A percentile compares a stretch with the other conserved stretches of the same genome.
phyloP scores from a whole-genome alignment of 2,888 invertebrate genomes.

The Hanleya hanleyi region DNA sequence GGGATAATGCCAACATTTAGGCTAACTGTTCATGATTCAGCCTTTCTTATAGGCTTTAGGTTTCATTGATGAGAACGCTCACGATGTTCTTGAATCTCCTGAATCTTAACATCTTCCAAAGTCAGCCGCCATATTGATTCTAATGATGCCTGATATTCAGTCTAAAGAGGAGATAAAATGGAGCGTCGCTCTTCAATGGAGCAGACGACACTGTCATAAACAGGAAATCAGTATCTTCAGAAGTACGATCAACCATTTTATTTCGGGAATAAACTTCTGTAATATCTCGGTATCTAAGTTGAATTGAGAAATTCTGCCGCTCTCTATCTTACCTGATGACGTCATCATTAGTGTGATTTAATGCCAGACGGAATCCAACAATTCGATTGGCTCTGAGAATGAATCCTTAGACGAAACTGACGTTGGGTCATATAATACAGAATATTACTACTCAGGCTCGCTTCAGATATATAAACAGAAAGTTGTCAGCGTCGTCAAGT shows the following conservation, averaged over 20 bases:
- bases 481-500: too few relatives aligned
- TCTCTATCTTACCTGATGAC: neutral
- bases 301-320: neutral
- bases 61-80: neutral
- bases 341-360: neutral
- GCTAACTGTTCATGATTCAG: too few relatives aligned
- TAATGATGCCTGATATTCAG: neutral
- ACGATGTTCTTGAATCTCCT: neutral
- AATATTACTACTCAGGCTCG: too few relatives aligned
- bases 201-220: neutral
- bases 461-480: too few relatives aligned
- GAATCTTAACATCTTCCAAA: neutral
- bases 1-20: too few relatives aligned
- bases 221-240: neutral
- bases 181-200: neutral
- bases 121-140: neutral
- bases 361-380: too few relatives aligned
- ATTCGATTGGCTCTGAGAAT: neutral
- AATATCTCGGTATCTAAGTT: neutral
- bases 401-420: too few relatives aligned
- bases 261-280: neutral
- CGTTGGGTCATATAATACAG: too few relatives aligned
- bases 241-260: neutral
- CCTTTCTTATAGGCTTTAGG: neutral
- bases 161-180: neutral